Conservation (phyloP, 2,888 invertebrate genomes). For the Morpho helenor region DNA sequence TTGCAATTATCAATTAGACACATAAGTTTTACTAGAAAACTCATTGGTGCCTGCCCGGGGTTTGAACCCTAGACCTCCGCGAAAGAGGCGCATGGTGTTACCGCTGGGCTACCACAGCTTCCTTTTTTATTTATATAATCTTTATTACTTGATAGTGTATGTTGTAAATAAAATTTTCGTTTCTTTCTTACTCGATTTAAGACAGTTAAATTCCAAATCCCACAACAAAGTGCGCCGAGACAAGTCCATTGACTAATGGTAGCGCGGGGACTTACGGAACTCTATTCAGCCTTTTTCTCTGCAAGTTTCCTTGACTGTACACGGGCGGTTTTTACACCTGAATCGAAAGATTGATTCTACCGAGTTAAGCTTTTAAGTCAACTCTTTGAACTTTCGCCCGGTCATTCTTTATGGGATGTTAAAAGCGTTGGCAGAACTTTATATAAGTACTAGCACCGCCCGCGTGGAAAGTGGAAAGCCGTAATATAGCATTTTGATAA, state of each 20-base stretch:
- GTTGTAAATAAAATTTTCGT: too few species aligned
- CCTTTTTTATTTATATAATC: too few species aligned
- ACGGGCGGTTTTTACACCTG: constrained; percentile 22
- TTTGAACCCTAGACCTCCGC: too few species aligned
- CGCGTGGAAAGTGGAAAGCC: too few species aligned
- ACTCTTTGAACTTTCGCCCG: constrained; percentile 23
- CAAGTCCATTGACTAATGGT: constrained; percentile 20
- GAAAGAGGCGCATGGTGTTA: too few species aligned
- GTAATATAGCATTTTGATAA: too few species aligned
- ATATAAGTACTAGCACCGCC: not conserved
- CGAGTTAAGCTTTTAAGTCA: constrained; percentile 26
- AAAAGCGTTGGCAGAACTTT: constrained; percentile 21
- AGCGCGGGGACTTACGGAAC: constrained; percentile 15
- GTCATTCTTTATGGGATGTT: constrained; percentile 24
- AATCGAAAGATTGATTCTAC: constrained; percentile 39
- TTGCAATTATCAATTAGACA: too few species aligned
- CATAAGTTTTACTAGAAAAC: too few species aligned
- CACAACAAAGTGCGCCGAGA: constrained; percentile 17
- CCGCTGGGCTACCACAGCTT: too few species aligned
- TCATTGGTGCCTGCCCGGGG: too few species aligned
- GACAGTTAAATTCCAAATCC: constrained; percentile 11
- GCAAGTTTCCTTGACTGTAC: constrained; percentile 18
- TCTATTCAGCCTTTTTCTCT: constrained; percentile 11
- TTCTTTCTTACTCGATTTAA: too few species aligned
- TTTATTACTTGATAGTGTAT: too few species aligned